These are phyloP conservation scores for Drosophila quasianomalipes DNA, from an alignment of 2,888 invertebrate species.

Conservation along the genomic window DNA sequence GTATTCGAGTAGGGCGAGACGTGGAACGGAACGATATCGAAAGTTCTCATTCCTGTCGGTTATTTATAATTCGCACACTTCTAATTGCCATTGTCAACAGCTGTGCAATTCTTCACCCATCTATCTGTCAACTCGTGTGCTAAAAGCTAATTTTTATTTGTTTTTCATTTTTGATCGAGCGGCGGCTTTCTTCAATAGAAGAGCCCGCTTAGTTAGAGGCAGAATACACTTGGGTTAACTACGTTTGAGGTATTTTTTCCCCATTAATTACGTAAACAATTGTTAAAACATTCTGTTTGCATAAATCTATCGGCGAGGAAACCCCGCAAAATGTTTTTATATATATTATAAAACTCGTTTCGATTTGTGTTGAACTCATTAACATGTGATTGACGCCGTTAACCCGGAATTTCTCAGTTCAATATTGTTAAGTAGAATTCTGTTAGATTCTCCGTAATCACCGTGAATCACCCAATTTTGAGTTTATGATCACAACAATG, in stretches of 20 bases:
- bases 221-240: conserved; percentile 28
- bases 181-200: conserved; percentile 19
- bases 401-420: conserved; percentile 39
- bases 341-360: conserved; percentile 44
- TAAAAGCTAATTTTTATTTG: conserved; percentile 39
- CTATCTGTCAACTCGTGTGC: conserved; percentile 37
- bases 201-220: conserved; percentile 42
- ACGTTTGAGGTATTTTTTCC: conserved; percentile 53
- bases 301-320: conserved; percentile 51
- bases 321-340: conserved; percentile 46
- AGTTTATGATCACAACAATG: conserved; percentile 41
- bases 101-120: conserved; percentile 26
- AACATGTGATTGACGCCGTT: conserved; percentile 55
- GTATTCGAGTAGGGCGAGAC: background rate
- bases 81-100: conserved; percentile 73
- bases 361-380: conserved; percentile 60
- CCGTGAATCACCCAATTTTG: conserved; percentile 53
- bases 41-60: conserved; percentile 38
- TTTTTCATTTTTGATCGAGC: conserved; percentile 16
- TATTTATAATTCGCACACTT: conserved; percentile 46
- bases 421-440: conserved; percentile 5
- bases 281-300: conserved; percentile 41
- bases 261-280: conserved; percentile 68
- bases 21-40: conserved; percentile 5
- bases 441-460: conserved; percentile 45